Conservation (phyloP, 2,113 vertebrate genomes). For the Antechinus flavipes region DNA sequence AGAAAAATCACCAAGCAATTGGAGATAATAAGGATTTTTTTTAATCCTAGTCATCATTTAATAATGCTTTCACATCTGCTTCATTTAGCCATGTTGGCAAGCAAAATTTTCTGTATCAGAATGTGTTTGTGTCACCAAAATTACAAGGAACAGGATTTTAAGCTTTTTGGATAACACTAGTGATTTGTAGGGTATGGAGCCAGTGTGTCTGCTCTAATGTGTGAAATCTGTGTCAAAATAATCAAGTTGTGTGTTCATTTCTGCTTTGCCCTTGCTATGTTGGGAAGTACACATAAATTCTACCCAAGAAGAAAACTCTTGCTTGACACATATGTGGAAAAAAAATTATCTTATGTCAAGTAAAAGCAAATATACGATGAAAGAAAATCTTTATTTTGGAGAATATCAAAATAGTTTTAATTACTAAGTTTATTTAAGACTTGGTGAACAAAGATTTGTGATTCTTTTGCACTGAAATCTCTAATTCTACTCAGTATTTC, state of each 20-base stretch:
- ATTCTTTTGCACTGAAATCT: not conserved
- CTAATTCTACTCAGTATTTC: not conserved
- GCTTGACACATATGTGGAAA: slow-evolving; percentile 7
- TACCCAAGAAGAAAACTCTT: slow-evolving; percentile 34
- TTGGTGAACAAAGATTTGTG: not conserved
- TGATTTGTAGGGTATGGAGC: slow-evolving; percentile 27
- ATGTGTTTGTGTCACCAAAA: not conserved
- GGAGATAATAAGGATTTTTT: slow-evolving; percentile 19
- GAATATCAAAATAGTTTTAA: slow-evolving; percentile 28
- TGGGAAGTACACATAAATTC: slow-evolving; percentile 30
- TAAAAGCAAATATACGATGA: slow-evolving; percentile 29
- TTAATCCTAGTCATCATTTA: slow-evolving; percentile 33
- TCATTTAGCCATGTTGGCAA: slow-evolving; percentile 3
- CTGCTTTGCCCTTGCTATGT: slow-evolving; percentile 13
- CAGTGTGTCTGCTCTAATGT: not conserved
- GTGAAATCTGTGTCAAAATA: not conserved
- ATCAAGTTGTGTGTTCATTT: slow-evolving; percentile 24
- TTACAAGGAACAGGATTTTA: slow-evolving; percentile 9
- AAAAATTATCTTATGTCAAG: not conserved
- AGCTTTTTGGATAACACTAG: slow-evolving; percentile 16
- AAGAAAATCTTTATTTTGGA: slow-evolving; percentile 32
- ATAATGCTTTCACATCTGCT: slow-evolving; percentile 22
- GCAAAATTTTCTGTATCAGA: slow-evolving; percentile 19
- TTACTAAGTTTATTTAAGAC: slow-evolving; percentile 13
- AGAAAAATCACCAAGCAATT: slow-evolving; percentile 27